These are phyloP conservation scores for Alectoris magna DNA, from an alignment of 2,797 vertebrate genomes.

Conservation along the genomic window DNA sequence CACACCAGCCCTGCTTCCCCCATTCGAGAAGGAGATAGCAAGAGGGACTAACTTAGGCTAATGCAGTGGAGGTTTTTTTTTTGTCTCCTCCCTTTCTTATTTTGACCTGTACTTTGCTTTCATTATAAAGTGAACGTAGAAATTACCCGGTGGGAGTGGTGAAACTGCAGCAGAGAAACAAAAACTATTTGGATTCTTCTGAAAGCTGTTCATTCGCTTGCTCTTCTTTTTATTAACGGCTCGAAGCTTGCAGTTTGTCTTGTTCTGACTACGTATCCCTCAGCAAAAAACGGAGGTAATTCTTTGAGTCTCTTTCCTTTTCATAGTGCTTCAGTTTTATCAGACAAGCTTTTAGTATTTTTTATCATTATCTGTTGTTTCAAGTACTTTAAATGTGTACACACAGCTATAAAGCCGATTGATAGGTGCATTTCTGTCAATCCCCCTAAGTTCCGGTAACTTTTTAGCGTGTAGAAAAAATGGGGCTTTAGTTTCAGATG, in stretches of 20 bases:
- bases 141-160: slow-evolving; percentile 67
- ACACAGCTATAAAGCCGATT: not conserved
- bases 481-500: not conserved
- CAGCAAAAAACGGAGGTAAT: slow-evolving; percentile 45
- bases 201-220: slow-evolving; percentile 58
- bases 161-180: slow-evolving; percentile 68
- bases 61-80: not conserved
- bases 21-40: not conserved
- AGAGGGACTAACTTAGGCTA: slow-evolving; percentile 11
- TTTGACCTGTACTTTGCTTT: slow-evolving; percentile 79
- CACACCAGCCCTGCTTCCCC: not conserved
- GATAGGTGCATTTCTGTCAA: not conserved
- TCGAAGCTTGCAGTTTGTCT: slow-evolving; percentile 34
- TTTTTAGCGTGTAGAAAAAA: not conserved
- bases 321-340: not conserved
- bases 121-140: slow-evolving; percentile 70
- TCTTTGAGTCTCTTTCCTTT: not conserved
- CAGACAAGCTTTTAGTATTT: not conserved
- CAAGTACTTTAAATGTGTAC: not conserved
- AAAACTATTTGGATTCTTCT: slow-evolving; percentile 63
- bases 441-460: not conserved
- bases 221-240: slow-evolving; percentile 50
- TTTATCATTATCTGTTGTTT: not conserved
- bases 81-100: slow-evolving; percentile 69
- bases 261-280: slow-evolving; percentile 20